Evolutionary conservation across 2,888 invertebrate species (phyloP), one percentile per base, ranked within the genome.

Genomic region (Orchestes rusci): DNA sequence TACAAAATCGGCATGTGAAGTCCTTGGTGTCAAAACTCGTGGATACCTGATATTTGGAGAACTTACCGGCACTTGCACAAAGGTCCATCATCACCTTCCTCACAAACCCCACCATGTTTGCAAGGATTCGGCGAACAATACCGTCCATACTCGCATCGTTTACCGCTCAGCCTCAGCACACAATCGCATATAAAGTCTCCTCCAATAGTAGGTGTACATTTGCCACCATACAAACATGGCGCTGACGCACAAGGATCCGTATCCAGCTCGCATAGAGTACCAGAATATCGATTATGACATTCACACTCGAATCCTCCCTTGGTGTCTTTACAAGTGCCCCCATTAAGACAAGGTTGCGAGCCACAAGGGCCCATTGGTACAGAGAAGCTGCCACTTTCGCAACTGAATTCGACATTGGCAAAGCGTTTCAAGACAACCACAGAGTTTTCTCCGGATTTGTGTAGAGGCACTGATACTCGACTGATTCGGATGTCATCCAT

Each of bases 91-190:
- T 85, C 84, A 41, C 89, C 91, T 69, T 93, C 92, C 66, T 91
- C 89, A 69, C 93, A 93, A 7, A 80, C 77, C 3, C 90, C 92
- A n/a, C 84, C 84, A 70, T 93, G 86, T 60, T 79, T 77, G 66
- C 93, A 93, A 1, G 85, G 85, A 65, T 84, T 84, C 0, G 84
- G 81, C 10, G 75, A 70, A 61, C 84, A 85, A 71, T 80, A 82
- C 52, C 80, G 76, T 10, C 49, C 50, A 13, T 52, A 52, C 30
- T 52, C 52, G 35, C 52, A 52, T 13, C 85, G 79, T 65, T 80
- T 85, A 3, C 93, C 93, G 10, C 72, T 70, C 53, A 87, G 72
- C 46, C 77, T 76, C 4, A 73, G 70, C 2, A 78, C 74, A 69
- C 94, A 94, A 27, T 80, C 78, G 69, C 94, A 93, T 10, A 74